Evolutionary conservation across 2,797 vertebrate genomes (phyloP), one percentile per base, ranked within the genome.

Genomic region (Gymnodraco acuticeps): DNA sequence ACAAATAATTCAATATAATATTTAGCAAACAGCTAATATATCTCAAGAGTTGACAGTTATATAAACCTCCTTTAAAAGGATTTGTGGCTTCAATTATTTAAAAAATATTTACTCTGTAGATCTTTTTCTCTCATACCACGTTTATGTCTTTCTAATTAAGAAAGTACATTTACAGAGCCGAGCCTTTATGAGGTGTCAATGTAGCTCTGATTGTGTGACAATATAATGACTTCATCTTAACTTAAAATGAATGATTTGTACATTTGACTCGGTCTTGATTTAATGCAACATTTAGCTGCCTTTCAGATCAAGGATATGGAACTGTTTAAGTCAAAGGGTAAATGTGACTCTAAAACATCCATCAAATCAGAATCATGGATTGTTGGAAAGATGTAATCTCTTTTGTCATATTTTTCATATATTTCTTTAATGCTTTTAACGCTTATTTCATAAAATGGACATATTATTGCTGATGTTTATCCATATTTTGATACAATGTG

Each of bases 1-100:
- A 70, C 41, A 38, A 38, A 38, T 9, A 38, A 9, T 27, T 38
- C 6, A 38, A 38, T 9, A 38, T 38, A 38, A 38, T 38, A 38
- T 38, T 38, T 38, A 38, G 33, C 33, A 38, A 33, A 61, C 23
- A 42, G 38, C 27, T n/a, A 65, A 53, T 46, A 54, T 12, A 52
- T 11, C 8, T 23, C 27, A 33, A 1, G 14, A 59, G 45, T 59
- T 27, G 50, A 67, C 76, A 65, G 45, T 72, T 73, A 67, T 51
- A 65, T 68, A 31, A 20, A 45, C 62, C 60, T 43, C n/a, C 48
- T 47, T 13, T 56, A 42, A 61, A 69, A 42, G 16, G 16, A 69
- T 75, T n/a, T 58, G 27, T 41, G 16, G 45, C 50, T 54, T 58
- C 42, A 50, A 46, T 64, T 12, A 10, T 2, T 10, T 15, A 27